These are phyloP conservation scores for Heliornis fulica DNA, from an alignment of 2,113 vertebrate species.

Conservation along the genomic window DNA sequence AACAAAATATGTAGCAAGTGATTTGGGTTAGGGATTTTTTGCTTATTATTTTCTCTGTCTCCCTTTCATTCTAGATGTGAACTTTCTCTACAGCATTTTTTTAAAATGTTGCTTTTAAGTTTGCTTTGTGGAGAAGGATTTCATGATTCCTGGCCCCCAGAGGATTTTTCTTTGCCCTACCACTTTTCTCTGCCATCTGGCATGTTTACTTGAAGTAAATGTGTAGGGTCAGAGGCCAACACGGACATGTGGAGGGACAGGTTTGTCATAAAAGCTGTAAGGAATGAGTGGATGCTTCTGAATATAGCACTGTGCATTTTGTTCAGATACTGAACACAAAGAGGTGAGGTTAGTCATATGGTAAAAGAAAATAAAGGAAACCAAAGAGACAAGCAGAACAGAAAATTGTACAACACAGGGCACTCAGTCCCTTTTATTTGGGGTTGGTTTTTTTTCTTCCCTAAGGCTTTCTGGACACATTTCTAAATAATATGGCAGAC, in stretches of 20 bases:
- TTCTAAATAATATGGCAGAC: constrained; percentile 39
- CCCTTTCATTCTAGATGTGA: constrained; percentile 5
- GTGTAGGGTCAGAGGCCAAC: constrained; percentile 74
- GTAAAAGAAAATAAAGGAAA: constrained; percentile 61
- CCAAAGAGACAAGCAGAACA: background rate
- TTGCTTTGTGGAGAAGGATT: constrained; percentile 70
- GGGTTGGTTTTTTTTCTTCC: background rate
- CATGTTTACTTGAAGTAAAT: constrained; percentile 79
- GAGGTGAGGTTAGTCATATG: constrained; percentile 34
- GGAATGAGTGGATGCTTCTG: constrained; percentile 55
- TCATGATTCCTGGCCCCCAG: constrained; percentile 56
- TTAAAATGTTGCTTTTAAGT: constrained; percentile 73
- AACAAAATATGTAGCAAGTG: constrained; percentile 48
- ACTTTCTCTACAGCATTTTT: constrained; percentile 60
- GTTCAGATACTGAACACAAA: constrained; percentile 55
- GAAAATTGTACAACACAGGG: background rate
- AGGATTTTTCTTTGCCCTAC: constrained; percentile 72
- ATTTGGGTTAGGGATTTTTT: background rate
- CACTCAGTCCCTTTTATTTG: background rate
- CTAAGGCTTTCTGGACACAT: constrained; percentile 31
- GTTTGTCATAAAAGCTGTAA: constrained; percentile 71
- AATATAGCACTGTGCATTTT: constrained; percentile 48
- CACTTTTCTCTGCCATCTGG: constrained; percentile 80
- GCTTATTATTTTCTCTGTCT: background rate
- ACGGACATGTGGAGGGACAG: constrained; percentile 76